phyloP scores from a whole-genome alignment of 2,888 invertebrate genomes.

The Unio delphinus region DNA sequence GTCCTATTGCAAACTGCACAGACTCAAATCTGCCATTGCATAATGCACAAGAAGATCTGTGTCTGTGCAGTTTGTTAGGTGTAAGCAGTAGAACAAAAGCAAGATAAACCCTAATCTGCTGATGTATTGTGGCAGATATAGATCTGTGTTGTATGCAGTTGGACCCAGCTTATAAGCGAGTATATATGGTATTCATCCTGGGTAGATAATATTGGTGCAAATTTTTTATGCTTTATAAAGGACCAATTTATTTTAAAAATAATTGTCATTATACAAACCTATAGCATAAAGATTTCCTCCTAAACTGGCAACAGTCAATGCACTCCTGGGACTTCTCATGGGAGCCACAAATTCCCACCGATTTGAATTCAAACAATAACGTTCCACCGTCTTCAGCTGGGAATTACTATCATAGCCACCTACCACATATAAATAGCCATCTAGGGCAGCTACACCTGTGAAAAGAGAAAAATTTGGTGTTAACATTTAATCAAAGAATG shows the following conservation, averaged over 20 bases:
- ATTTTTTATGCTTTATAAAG: too few relatives aligned
- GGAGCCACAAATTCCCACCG: slow-evolving; percentile 84
- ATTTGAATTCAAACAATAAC: slow-evolving; percentile 87
- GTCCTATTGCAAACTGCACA: too few relatives aligned
- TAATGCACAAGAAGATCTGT: too few relatives aligned
- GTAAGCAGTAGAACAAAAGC: too few relatives aligned
- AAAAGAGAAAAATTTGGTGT: not conserved
- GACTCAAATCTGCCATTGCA: too few relatives aligned
- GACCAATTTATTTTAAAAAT: not conserved
- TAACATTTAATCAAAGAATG: not conserved
- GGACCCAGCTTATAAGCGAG: too few relatives aligned
- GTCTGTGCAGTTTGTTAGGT: too few relatives aligned
- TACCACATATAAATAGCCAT: slow-evolving; percentile 91
- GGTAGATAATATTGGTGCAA: too few relatives aligned
- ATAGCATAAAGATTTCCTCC: slow-evolving; percentile 91
- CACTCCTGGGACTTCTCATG: slow-evolving; percentile 87
- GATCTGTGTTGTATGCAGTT: too few relatives aligned
- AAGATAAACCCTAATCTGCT: too few relatives aligned
- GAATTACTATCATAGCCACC: slow-evolving; percentile 92
- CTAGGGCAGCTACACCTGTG: slow-evolving; percentile 84
- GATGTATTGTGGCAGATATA: too few relatives aligned
- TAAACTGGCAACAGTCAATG: slow-evolving; percentile 88
- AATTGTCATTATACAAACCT: slow-evolving; percentile 74
- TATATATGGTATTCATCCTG: too few relatives aligned
- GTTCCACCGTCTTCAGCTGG: slow-evolving; percentile 88